phyloP scores from a whole-genome alignment of 2,888 invertebrate genomes.

The Caenorhabditis afra region DNA sequence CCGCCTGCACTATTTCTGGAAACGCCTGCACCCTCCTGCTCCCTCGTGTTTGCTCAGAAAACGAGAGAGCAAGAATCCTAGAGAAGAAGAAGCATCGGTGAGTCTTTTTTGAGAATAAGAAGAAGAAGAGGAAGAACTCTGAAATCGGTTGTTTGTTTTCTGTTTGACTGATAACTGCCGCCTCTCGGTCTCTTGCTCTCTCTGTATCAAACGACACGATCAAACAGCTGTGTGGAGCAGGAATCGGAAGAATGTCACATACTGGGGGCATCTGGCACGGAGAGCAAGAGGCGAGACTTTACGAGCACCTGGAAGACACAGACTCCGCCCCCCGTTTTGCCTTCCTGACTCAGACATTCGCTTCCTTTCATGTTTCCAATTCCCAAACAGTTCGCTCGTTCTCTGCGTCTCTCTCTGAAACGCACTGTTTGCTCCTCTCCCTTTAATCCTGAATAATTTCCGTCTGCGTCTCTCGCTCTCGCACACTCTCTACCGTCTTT shows the following conservation, averaged over 20 bases:
- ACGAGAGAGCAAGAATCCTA: slow-evolving; percentile 3
- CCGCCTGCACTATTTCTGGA: slow-evolving; percentile 15
- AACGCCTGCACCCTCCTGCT: not conserved
- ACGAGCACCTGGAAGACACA: slow-evolving; percentile 46
- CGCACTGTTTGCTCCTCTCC: slow-evolving; percentile 39
- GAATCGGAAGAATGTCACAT: slow-evolving; percentile 48
- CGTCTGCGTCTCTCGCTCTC: slow-evolving; percentile 16
- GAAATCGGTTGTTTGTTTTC: slow-evolving; percentile 31
- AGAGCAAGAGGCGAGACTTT: slow-evolving; percentile 19
- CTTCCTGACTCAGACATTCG: slow-evolving; percentile 13
- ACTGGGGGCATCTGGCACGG: slow-evolving; percentile 19
- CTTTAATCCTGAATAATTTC: slow-evolving; percentile 50
- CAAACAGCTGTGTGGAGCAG: slow-evolving; percentile 38
- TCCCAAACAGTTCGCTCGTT: slow-evolving; percentile 9
- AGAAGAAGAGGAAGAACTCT: slow-evolving; percentile 11
- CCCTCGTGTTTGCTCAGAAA: slow-evolving; percentile 34
- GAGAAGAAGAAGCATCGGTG: slow-evolving; percentile 37
- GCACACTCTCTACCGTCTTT: not conserved
- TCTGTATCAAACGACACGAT: not conserved
- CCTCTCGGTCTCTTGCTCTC: too few relatives aligned
- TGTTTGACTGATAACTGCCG: slow-evolving; percentile 5
- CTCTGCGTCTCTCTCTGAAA: not conserved
- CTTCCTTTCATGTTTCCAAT: not conserved
- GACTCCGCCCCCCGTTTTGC: not conserved
- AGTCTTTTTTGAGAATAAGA: slow-evolving; percentile 25